phyloP scores from a whole-genome alignment of 2,888 invertebrate species.

The Epistrophe eligans region DNA sequence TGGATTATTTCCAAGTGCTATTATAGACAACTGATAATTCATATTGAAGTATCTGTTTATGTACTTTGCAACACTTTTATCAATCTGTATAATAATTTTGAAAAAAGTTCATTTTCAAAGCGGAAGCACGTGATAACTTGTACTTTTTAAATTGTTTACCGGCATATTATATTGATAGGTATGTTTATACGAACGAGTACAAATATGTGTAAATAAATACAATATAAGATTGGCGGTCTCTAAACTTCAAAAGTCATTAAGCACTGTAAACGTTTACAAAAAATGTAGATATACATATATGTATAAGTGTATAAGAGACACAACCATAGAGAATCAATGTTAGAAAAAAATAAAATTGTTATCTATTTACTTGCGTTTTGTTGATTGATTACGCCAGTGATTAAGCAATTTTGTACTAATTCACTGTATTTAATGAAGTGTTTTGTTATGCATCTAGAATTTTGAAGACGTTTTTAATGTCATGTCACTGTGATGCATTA shows the following conservation, averaged over 20 bases:
- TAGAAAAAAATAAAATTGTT: not conserved
- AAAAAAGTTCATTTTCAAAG: no score
- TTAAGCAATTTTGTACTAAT: slow-evolving; percentile 46
- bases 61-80: no score
- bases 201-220: not conserved
- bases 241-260: slow-evolving; percentile 16
- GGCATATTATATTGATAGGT: not conserved
- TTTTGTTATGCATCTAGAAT: slow-evolving; percentile 29
- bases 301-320: not conserved
- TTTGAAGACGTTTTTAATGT: not conserved
- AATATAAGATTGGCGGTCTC: not conserved
- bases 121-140: no score
- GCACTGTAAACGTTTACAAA: not conserved
- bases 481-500: not conserved
- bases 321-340: not conserved
- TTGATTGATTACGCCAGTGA: slow-evolving; percentile 49
- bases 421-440: slow-evolving; percentile 48
- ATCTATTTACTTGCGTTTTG: slow-evolving; percentile 27
- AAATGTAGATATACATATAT: not conserved
- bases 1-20: no score
- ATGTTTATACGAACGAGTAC: not conserved
- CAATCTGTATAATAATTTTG: no score
- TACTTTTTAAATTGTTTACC: not conserved
- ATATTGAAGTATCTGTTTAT: no score
- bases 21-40: no score